Base-by-base conservation (phyloP, 2,113 vertebrate species). In the Xiphophorus couchianus region DNA sequence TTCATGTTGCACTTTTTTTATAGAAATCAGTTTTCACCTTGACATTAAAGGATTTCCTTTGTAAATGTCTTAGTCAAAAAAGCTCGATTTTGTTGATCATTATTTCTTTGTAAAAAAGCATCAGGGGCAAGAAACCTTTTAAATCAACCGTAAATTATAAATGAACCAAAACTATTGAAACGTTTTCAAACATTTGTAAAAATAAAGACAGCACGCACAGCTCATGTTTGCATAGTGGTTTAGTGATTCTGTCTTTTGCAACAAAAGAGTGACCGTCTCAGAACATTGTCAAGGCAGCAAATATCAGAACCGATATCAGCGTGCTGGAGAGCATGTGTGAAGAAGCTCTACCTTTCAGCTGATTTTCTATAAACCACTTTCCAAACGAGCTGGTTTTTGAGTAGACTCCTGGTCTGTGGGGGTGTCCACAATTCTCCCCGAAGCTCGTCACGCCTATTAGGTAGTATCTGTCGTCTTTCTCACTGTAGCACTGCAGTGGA, bases 401-500 rank as follows among this genome's bases (percentile, higher is more conserved):
- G 62, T 95, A 95, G 80, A 96, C 89, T 1, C 95, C 95, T 0
- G 94, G 95, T 63, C 78, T 94, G 64, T 71, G 87, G 12, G 92
- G 87, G 1, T 84, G 82, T 66, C 92, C 96, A 30, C 95, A 96
- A 48, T 90, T 83, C 0, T 84, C 42, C 10, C 95, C 95, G 73
- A 94, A 95, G 86, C 94, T 95, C 0, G 94, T 96, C 77, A 96
- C 60, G 19, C 95, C 94, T 0, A 94, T 83, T 28, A 93, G 27
- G 77, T 94, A 94, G 72, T 93, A 96, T 63, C 82, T 67, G 11
- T 90, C 80, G 1, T 83, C 67, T 5, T 29, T 39, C 39, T 84
- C 85, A 22, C 93, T 93, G 85, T 86, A 93, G 85, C 95, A 96
- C 87, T 95, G 92, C 69, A 96, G 90, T 22, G 95, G 95, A 11